Conservation (phyloP, 2,797 vertebrate genomes). For the Chaetodon trifasciatus region DNA sequence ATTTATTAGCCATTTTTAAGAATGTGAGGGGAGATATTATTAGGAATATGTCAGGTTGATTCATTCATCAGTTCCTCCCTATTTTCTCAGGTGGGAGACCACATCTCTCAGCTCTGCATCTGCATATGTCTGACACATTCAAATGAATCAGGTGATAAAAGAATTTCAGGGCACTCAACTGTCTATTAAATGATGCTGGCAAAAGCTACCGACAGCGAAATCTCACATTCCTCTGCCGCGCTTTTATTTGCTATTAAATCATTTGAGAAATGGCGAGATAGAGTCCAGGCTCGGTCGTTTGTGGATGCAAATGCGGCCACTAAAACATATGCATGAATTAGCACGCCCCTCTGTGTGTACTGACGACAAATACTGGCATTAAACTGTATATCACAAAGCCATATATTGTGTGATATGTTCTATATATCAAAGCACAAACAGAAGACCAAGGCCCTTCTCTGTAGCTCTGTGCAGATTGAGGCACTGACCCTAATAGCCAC, state of each 20-base stretch:
- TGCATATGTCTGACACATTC: conserved; percentile 44
- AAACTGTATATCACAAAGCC: conserved; percentile 18
- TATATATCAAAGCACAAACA: conserved; percentile 4
- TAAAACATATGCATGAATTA: conserved; percentile 40
- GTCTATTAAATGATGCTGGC: conserved; percentile 72
- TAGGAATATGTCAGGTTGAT: conserved; percentile 19
- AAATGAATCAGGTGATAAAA: conserved; percentile 71
- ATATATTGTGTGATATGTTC: conserved; percentile 8
- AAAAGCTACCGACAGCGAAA: conserved; percentile 45
- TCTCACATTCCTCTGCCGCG: conserved; percentile 42
- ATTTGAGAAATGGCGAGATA: conserved; percentile 41
- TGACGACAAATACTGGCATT: conserved; percentile 5
- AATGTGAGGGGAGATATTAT: conserved; percentile 6
- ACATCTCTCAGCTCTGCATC: conserved; percentile 31
- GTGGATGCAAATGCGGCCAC: conserved; percentile 51
- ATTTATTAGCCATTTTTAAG: conserved; percentile 5
- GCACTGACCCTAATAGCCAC: conserved; percentile 24
- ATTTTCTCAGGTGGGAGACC: conserved; percentile 15
- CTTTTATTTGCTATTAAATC: conserved; percentile 72
- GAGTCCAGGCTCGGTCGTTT: conserved; percentile 34
- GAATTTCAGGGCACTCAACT: conserved; percentile 66
- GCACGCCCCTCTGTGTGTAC: conserved; percentile 5
- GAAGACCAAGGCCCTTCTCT: conserved; percentile 2
- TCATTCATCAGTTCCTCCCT: conserved; percentile 20
- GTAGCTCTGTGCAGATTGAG: conserved; percentile 17